Base-by-base conservation (phyloP, 2,888 invertebrate genomes). In the Koerneria pararmatus region DNA sequence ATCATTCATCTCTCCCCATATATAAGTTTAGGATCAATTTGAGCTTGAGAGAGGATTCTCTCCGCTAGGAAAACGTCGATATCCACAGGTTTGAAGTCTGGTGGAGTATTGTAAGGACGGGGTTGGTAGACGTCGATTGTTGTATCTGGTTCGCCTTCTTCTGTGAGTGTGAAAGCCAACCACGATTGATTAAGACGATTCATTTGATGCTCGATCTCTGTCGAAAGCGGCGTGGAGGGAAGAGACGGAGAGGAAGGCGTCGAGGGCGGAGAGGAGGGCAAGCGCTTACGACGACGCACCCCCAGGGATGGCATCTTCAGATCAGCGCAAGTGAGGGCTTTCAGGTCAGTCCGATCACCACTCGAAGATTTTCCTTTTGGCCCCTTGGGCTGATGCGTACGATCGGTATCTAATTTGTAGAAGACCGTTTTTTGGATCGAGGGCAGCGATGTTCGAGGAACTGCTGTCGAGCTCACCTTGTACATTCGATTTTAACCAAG, bases 401-500 rank as follows among this genome's bases (percentile, higher is more conserved):
- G n/a, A n/a, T n/a, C n/a, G n/a, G n/a, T n/a, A n/a, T n/a, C n/a
- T n/a, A n/a, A n/a, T n/a, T n/a, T n/a, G n/a, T 63, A 63, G 63
- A 63, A 63, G 63, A 63, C 5, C 29, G 53, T n/a, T 15, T 41
- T 6, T 6, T 63, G 46, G 34, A 63, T 63, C 41, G 48, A 63
- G 54, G 63, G 63, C 4, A 63, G 54, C n/a, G 63, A 54, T 15
- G 63, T 63, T 29, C 63, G 63, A 19, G 63, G 63, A 37, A 63
- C 63, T 27, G 63, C 63, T n/a, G 62, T 53, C 53, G 62, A 37
- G 35, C 51, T 51, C 41, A 62, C 63, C 63, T 63, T n/a, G n/a
- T n/a, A n/a, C n/a, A n/a, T n/a, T n/a, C n/a, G n/a, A n/a, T n/a
- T n/a, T n/a, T n/a, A n/a, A n/a, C n/a, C n/a, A n/a, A n/a, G n/a